Base-by-base conservation (phyloP, 2,797 vertebrate species). In the Gadopsis bispinosus region DNA sequence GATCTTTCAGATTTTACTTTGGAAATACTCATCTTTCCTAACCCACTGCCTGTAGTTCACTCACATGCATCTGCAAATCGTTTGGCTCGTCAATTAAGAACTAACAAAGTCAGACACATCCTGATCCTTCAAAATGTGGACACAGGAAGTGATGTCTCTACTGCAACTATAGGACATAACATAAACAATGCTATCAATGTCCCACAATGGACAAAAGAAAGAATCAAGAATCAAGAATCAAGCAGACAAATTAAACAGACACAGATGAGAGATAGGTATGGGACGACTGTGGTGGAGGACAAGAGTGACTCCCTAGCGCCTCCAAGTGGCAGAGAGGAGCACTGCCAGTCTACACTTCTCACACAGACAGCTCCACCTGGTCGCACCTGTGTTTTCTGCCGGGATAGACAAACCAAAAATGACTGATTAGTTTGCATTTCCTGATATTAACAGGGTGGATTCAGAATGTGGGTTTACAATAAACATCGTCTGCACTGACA, bases 321-420 rank as follows among this genome's bases (percentile, higher is more conserved):
- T 87, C 92, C 85, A 55, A 83, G 91, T 94, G 93, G 91, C 58
- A 43, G 59, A 62, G 4, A 72, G 6, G 12, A 59, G 77, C 43
- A 92, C 61, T 88, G 71, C 29, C 58, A 1, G 13, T 13, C 29
- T 26, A 4, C 17, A 33, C 35, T 33, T 37, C 20, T 39, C 0
- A 50, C 16, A 29, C 22, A 62, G 47, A 65, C 69, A 76, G 73
- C 74, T 78, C 69, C 58, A 72, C 13, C 53, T 14, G 63, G 33
- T 16, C 37, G 51, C 69, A 73, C 56, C 72, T 71, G 73, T 3
- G 58, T 14, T 56, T 39, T 39, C 41, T 1, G 31, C 16, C n/a
- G 10, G 19, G 2, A 12, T 31, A 16, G 20, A 20, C 7, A 17
- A 16, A 14, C 9, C 29, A 20, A 14, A 35, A 62, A 33, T 11